phyloP scores from a whole-genome alignment of 2,797 vertebrate genomes.

The Channa striata region DNA sequence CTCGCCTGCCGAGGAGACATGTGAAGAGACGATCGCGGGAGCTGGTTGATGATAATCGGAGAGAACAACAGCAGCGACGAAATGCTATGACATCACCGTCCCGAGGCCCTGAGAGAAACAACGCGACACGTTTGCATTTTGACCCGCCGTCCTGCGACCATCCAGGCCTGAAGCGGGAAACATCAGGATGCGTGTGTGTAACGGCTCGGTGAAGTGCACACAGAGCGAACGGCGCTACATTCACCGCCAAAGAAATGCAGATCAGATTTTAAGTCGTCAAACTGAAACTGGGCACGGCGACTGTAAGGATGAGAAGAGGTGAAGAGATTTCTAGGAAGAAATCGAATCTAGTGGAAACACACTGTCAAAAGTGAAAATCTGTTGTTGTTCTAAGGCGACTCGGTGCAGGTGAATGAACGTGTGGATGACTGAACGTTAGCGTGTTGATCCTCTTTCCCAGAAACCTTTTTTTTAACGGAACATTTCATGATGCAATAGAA shows the following conservation, averaged over 20 bases:
- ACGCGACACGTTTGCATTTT: constrained; percentile 25
- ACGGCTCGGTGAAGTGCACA: background rate
- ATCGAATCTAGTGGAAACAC: too few species aligned
- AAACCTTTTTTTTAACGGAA: too few species aligned
- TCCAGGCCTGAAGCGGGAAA: constrained; percentile 28
- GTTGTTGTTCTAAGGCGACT: background rate
- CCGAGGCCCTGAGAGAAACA: constrained; percentile 25
- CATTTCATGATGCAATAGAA: too few species aligned
- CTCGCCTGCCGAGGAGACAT: constrained; percentile 23
- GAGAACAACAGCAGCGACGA: constrained; percentile 38
- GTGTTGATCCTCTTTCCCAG: too few species aligned
- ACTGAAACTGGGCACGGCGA: background rate
- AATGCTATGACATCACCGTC: constrained; percentile 60
- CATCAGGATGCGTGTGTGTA: constrained; percentile 9
- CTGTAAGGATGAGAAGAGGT: background rate
- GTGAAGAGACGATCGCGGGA: constrained; percentile 32
- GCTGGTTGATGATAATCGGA: constrained; percentile 57
- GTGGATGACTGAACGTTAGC: background rate
- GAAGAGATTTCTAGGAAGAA: background rate
- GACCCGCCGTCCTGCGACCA: constrained; percentile 27
- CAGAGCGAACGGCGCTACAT: background rate
- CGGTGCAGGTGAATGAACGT: background rate
- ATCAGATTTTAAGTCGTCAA: background rate
- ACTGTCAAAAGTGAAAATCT: too few species aligned
- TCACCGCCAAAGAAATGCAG: background rate